Evolutionary conservation across 2,888 invertebrate genomes (phyloP).

Genomic region (Lasioglossum oenotherae): DNA sequence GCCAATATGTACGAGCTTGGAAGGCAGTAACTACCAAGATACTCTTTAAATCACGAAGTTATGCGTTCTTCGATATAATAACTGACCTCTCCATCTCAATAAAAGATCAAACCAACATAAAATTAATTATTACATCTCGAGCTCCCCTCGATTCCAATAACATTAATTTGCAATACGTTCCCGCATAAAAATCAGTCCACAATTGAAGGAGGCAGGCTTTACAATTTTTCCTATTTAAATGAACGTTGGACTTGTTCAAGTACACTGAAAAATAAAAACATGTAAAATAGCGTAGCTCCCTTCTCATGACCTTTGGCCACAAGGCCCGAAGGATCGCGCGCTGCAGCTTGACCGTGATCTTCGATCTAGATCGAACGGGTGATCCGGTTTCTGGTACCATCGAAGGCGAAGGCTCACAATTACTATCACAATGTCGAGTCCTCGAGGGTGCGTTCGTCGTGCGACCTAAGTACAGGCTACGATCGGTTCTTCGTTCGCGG

Average conservation of each 20-base stretch:
- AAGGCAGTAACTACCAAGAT: background rate
- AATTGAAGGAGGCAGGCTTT: background rate
- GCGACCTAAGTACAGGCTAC: conserved; percentile 77
- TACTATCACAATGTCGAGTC: conserved; percentile 78
- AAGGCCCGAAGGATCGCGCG: conserved; percentile 27
- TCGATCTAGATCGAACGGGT: conserved; percentile 73
- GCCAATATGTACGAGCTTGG: background rate
- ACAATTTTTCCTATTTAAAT: background rate
- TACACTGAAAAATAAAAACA: background rate
- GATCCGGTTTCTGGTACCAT: conserved; percentile 78
- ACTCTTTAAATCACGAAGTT: too few species aligned
- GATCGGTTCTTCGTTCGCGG: conserved; percentile 66
- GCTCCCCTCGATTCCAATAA: background rate
- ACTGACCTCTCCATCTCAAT: background rate
- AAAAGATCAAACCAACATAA: background rate
- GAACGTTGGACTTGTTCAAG: background rate
- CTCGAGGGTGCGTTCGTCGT: conserved; percentile 72
- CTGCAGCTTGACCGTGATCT: conserved; percentile 70
- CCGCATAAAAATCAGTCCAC: background rate
- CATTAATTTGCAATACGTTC: background rate
- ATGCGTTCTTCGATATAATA: background rate
- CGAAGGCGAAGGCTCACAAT: conserved; percentile 74
- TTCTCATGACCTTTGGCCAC: conserved; percentile 56
- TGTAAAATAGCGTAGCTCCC: background rate
- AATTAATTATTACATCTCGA: background rate